Conservation (phyloP, 2,113 vertebrate genomes). For the Empidonax alnorum region DNA sequence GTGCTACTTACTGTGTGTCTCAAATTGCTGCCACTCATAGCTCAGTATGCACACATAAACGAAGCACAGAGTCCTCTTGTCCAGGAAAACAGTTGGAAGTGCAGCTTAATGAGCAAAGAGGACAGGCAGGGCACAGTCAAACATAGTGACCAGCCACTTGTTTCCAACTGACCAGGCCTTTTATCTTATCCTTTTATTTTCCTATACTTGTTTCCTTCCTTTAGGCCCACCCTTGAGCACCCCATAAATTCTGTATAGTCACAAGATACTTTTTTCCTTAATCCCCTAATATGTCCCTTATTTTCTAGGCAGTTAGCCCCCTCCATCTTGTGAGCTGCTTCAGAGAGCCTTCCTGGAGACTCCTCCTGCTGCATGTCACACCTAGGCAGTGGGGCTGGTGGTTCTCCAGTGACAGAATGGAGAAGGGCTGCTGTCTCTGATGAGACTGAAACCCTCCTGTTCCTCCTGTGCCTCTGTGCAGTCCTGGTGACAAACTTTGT, state of each 20-base stretch:
- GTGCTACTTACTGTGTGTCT: rapidly evolving
- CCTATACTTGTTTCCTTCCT: background rate
- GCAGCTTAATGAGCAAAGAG: background rate
- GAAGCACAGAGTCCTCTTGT: rapidly evolving
- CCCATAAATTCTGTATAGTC: background rate
- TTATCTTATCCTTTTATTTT: background rate
- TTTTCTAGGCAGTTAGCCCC: background rate
- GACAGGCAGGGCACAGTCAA: background rate
- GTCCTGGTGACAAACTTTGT: background rate
- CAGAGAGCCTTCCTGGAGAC: background rate
- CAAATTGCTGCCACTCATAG: background rate
- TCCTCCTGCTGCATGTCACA: background rate
- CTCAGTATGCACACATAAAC: background rate
- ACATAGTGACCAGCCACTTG: background rate
- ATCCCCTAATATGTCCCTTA: background rate
- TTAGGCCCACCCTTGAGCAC: background rate
- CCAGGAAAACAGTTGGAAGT: background rate
- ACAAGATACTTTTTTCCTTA: background rate
- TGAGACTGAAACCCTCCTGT: background rate
- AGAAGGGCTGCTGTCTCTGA: background rate
- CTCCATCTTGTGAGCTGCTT: background rate
- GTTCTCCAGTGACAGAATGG: background rate
- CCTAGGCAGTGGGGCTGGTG: no score
- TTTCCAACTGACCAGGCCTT: background rate
- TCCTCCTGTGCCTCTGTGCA: background rate